Conservation (phyloP, 2,888 invertebrate species). For the Drosophila tripunctata region DNA sequence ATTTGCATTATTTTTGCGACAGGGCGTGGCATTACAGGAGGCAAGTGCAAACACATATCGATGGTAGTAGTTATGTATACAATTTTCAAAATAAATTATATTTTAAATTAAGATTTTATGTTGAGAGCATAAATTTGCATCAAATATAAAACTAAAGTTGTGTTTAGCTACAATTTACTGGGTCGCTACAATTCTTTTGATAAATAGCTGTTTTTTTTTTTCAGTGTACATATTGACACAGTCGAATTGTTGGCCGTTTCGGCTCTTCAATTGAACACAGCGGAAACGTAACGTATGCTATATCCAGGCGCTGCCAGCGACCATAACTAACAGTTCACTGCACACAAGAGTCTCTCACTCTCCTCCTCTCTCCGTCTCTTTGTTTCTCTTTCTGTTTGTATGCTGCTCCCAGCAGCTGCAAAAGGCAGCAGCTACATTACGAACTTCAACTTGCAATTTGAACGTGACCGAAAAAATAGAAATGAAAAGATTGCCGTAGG, state of each 20-base stretch:
- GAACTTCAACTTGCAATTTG: conserved; percentile 69
- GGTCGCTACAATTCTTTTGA: no score
- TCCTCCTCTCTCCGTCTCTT: no score
- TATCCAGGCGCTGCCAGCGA: conserved; percentile 51
- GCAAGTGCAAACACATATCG: not conserved
- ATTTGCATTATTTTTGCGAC: conserved; percentile 37
- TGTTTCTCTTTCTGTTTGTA: no score
- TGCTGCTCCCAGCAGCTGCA: conserved; percentile 51
- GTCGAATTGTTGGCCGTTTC: conserved; percentile 7
- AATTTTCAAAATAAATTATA: no score
- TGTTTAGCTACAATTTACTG: no score
- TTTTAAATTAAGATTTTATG: no score
- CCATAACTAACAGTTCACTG: conserved; percentile 75
- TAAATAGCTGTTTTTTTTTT: not conserved
- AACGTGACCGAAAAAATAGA: conserved; percentile 51
- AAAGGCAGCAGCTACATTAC: conserved; percentile 43
- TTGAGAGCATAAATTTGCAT: no score
- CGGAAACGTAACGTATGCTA: conserved; percentile 64
- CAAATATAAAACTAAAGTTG: no score
- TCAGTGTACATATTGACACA: not conserved
- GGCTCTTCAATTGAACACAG: conserved; percentile 39
- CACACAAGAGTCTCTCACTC: conserved; percentile 40
- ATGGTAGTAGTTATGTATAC: no score
- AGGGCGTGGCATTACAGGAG: not conserved
- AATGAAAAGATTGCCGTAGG: conserved; percentile 72